Base-by-base conservation (phyloP, 2,888 invertebrate species). In the Xestobium rufovillosum region DNA sequence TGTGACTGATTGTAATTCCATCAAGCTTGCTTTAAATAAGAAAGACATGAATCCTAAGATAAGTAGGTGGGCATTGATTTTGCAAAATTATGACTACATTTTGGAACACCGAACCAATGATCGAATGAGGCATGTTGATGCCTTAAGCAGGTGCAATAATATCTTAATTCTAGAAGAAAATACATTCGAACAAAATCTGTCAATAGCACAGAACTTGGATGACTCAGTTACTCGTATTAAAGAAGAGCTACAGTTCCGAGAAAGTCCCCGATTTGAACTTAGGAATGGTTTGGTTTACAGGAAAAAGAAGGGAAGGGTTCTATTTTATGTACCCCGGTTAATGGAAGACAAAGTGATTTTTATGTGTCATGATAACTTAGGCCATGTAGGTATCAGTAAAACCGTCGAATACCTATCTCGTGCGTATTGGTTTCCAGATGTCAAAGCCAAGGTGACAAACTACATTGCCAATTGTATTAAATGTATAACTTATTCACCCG, bases 81-180 rank as follows among this genome's bases (percentile, higher is more conserved):
- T 59, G 14, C 43, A 51, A 33, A 48, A 49, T 39, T 49, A 40
- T 37, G 26, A 31, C 47, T 49, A 49, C 36, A 26, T 11, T 3
- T 11, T 47, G 12, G 44, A 47, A 27, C 50, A 50, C 32, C 31
- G 49, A 19, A 14, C 33, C 11, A 23, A 26, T 15, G 36, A 34
- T 6, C 36, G 43, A 17, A 59, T 57, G 56, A 28, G 26, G 10
- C 57, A 58, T 45, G 55, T 53, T 1, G 55, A 59, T 41, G 52
- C 57, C 1, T 34, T 56, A 14, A 57, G 56, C 32, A 29, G 51
- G 12, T 25, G 11, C 34, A 36, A 43, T 11, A 43, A 38, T 38
- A 42, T 52, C 27, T 37, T 50, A 17, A 27, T 52, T 11, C 10
- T 53, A 3, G 44, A 49, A 23, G 45, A 34, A 19, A 52, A 48